A percentile compares a stretch with the other conserved stretches of the same genome.
These are phyloP conservation scores for Melieria omissa DNA, from an alignment of 2,888 invertebrate genomes.

Conservation along the genomic window DNA sequence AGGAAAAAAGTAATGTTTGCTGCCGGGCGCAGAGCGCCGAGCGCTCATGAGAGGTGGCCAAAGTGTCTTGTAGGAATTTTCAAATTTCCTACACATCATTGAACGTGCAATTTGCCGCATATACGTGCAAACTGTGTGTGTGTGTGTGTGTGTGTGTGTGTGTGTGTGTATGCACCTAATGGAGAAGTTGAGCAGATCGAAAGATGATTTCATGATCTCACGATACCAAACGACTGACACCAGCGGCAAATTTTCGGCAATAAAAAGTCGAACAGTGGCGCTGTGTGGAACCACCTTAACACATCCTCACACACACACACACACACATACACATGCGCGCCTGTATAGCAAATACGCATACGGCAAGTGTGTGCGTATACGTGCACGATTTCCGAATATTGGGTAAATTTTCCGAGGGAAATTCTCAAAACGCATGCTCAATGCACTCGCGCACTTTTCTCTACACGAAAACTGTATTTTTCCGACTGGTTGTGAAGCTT, in stretches of 20 bases:
- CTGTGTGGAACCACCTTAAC: not conserved
- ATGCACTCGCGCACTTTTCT: too few species aligned
- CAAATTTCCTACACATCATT: conserved; percentile 14
- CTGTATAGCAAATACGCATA: not conserved
- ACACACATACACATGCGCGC: not conserved
- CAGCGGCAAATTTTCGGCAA: not conserved
- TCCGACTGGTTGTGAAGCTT: not conserved
- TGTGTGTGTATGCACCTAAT: not conserved
- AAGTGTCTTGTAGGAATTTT: too few species aligned
- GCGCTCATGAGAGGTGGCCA: too few species aligned
- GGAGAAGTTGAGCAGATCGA: too few species aligned
- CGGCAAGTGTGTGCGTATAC: not conserved
- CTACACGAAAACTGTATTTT: not conserved
- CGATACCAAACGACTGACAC: too few species aligned
- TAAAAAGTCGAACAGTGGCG: not conserved
- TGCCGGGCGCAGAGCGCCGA: too few species aligned
- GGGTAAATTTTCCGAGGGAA: too few species aligned
- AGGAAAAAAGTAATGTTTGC: not conserved
- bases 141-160: not conserved
- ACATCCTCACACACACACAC: not conserved
- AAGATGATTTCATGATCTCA: too few species aligned
- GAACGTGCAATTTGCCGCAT: not conserved
- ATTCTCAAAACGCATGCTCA: too few species aligned
- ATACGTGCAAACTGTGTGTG: not conserved
- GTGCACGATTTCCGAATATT: not conserved